A percentile compares a stretch with the other conserved stretches of the same genome.
Evolutionary conservation across 2,113 vertebrate genomes (phyloP).

Genomic region (Megaleporinus macrocephalus): DNA sequence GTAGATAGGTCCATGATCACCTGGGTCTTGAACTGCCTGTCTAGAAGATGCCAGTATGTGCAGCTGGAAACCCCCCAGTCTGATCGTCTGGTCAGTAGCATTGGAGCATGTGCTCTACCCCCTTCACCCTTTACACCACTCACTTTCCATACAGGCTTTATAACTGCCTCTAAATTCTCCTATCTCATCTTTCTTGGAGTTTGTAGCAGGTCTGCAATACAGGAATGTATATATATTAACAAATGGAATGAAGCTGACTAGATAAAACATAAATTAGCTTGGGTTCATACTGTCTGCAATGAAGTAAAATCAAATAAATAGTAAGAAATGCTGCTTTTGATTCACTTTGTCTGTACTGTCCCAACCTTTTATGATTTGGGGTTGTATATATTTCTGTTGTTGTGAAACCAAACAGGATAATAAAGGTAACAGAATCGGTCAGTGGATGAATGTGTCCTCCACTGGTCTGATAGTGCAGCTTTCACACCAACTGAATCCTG

Average conservation of each 20-base stretch:
- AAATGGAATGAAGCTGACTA: too few relatives aligned
- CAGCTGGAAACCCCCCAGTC: not conserved
- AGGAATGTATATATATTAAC: too few relatives aligned
- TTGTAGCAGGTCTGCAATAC: too few relatives aligned
- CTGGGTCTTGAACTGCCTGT: slow-evolving; percentile 12
- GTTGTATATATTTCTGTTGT: too few relatives aligned
- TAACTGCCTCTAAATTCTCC: too few relatives aligned
- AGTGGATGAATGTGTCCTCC: slow-evolving; percentile 69
- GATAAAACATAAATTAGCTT: too few relatives aligned
- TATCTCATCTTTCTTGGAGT: too few relatives aligned
- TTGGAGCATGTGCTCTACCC: not conserved
- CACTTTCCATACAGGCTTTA: too few relatives aligned
- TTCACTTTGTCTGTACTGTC: too few relatives aligned
- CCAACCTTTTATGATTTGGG: too few relatives aligned
- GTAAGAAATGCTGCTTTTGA: too few relatives aligned
- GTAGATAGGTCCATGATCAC: not conserved
- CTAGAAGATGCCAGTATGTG: not conserved
- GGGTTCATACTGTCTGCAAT: not conserved
- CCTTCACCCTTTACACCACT: not conserved
- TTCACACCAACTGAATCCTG: slow-evolving; percentile 68
- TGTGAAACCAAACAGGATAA: slow-evolving; percentile 62
- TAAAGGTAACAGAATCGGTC: slow-evolving; percentile 63
- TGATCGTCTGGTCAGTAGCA: not conserved
- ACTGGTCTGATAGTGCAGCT: slow-evolving; percentile 65
- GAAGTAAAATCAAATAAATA: not conserved